Percentiles rank a stretch among this genome's conserved stretches.
Conservation (phyloP, 1,140 invertebrate species). For the Diorhabda elongata region DNA sequence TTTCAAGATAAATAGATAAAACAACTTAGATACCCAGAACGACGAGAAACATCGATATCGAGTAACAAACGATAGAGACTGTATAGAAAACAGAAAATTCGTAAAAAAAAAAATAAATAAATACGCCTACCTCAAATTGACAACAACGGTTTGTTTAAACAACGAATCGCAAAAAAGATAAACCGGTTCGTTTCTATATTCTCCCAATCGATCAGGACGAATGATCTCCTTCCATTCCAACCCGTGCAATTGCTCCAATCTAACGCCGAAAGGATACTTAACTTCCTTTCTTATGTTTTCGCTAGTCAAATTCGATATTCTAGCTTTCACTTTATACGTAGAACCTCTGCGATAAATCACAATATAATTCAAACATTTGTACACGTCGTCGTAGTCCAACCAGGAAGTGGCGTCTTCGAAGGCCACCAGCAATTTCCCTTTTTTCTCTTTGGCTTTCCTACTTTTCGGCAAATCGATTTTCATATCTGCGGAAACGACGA, state of each 20-base stretch:
- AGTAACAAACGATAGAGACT: too few relatives aligned
- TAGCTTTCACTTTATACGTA: conserved; percentile 32
- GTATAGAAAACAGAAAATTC: too few relatives aligned
- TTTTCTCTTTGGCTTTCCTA: not conserved
- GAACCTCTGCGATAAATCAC: conserved; percentile 44
- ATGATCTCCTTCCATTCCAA: conserved; percentile 5
- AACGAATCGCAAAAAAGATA: conserved; percentile 46
- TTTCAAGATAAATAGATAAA: too few relatives aligned
- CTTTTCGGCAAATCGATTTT: not conserved
- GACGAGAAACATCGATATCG: too few relatives aligned
- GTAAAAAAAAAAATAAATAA: too few relatives aligned
- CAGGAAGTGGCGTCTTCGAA: conserved; percentile 36
- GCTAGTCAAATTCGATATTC: conserved; percentile 35
- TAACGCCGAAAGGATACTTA: not conserved
- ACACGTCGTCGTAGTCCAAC: conserved; percentile 43
- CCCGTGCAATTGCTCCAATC: not conserved
- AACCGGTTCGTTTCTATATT: conserved; percentile 41
- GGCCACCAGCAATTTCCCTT: not conserved
- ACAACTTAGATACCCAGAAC: too few relatives aligned
- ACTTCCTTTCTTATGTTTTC: not conserved
- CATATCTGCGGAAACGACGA: too few relatives aligned
- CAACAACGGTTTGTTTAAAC: conserved; percentile 39
- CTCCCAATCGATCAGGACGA: conserved; percentile 13
- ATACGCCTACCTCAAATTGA: conserved; percentile 31
- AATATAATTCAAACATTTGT: conserved; percentile 31